Evolutionary conservation across 2,797 vertebrate species (phyloP).

Genomic region (Bradypodion ventrale): DNA sequence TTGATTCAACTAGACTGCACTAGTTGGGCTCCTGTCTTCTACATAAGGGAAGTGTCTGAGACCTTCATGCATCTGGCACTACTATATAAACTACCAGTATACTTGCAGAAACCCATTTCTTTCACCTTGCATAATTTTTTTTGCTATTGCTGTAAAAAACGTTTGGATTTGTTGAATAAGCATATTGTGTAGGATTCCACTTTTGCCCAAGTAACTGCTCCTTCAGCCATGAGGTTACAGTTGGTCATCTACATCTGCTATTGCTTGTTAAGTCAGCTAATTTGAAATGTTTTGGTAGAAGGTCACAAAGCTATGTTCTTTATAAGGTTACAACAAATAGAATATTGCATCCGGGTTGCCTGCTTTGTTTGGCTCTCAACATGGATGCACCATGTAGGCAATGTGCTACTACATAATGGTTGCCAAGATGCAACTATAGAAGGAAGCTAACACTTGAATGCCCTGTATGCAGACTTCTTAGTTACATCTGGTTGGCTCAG

Average conservation of each 20-base stretch:
- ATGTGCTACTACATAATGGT: neutral
- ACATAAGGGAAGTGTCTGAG: neutral
- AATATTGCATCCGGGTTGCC: neutral
- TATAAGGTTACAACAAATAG: neutral
- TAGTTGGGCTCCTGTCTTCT: neutral
- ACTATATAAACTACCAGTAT: neutral
- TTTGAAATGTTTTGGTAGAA: neutral
- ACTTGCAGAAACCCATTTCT: neutral
- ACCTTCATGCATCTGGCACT: neutral
- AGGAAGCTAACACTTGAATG: neutral
- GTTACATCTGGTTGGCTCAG: neutral
- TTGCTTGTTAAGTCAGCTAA: neutral
- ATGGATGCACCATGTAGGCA: neutral
- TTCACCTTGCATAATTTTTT: too few species aligned
- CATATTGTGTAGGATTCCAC: neutral
- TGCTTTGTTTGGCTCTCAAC: too few species aligned
- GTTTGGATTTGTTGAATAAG: neutral
- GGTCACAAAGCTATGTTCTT: neutral
- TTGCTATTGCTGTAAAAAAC: neutral
- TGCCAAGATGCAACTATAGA: neutral
- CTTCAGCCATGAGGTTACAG: neutral
- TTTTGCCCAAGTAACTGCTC: neutral
- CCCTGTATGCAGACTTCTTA: neutral
- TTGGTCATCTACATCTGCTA: neutral
- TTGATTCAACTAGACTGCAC: too few species aligned